A percentile compares a stretch with the other conserved stretches of the same genome.
phyloP scores from a whole-genome alignment of 2,888 invertebrate species.

The Chalcis sispes region DNA sequence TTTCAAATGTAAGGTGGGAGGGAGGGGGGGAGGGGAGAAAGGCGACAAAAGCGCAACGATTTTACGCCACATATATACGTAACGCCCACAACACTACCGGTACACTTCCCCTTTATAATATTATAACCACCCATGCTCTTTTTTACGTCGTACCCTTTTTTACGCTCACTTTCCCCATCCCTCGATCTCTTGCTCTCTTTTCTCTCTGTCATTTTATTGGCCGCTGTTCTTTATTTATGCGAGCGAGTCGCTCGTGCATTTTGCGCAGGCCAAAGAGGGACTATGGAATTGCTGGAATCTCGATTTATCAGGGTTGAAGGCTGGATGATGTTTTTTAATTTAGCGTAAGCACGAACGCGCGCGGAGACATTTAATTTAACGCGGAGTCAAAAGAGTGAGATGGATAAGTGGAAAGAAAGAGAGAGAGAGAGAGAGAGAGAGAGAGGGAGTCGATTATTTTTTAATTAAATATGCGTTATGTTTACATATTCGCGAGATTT shows the following conservation, averaged over 20 bases:
- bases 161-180: not conserved
- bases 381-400: not conserved
- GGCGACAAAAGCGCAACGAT: too few relatives aligned
- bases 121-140: too few relatives aligned
- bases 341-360: not conserved
- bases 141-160: not conserved
- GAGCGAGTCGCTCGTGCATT: too few relatives aligned
- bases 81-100: not conserved
- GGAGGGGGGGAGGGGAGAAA: too few relatives aligned
- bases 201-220: conserved; percentile 38
- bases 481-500: too few relatives aligned
- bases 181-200: not conserved
- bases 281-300: too few relatives aligned
- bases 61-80: too few relatives aligned
- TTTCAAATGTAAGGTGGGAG: too few relatives aligned
- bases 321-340: too few relatives aligned
- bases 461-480: not conserved
- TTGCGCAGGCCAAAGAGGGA: too few relatives aligned
- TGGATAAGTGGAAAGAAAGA: not conserved
- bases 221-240: conserved; percentile 28
- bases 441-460: not conserved
- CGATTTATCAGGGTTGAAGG: too few relatives aligned
- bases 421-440: not conserved
- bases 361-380: not conserved
- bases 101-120: too few relatives aligned